phyloP scores from a whole-genome alignment of 1,140 invertebrate genomes.

The Teleopsis dalmanni region DNA sequence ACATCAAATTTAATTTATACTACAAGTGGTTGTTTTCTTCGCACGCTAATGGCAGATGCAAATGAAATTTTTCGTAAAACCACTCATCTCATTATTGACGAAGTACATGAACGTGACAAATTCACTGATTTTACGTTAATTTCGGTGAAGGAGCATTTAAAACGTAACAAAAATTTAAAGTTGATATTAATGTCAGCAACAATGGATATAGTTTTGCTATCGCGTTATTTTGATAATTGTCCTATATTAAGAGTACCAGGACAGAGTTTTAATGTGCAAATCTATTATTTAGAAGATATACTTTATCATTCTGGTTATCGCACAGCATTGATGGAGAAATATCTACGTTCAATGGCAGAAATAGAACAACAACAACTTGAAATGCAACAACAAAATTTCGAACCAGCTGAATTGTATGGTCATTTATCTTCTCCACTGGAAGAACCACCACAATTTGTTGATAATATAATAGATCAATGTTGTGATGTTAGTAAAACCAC shows the following conservation, averaged over 20 bases:
- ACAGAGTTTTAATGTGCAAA: conserved; percentile 66
- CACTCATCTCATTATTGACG: conserved; percentile 86
- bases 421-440: too few species aligned
- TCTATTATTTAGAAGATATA: conserved; percentile 77
- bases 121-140: conserved; percentile 89
- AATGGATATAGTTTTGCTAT: conserved; percentile 71
- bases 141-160: conserved; percentile 68
- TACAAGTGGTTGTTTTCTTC: conserved; percentile 36
- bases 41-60: conserved; percentile 37
- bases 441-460: conserved; percentile 7
- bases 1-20: conserved; percentile 30
- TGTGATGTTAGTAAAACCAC: background rate
- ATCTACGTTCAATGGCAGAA: conserved; percentile 14
- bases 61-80: conserved; percentile 47
- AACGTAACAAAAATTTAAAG: conserved; percentile 64
- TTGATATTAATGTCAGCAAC: conserved; percentile 95
- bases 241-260: conserved; percentile 76
- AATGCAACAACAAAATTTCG: background rate
- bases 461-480: conserved; percentile 9
- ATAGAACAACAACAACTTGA: background rate
- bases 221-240: conserved; percentile 68
- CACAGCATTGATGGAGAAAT: conserved; percentile 20
- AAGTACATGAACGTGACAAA: conserved; percentile 90
- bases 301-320: conserved; percentile 61
- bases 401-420: conserved; percentile 5